Conservation (phyloP, 2,888 invertebrate species). For the Anagyrus pseudococci region DNA sequence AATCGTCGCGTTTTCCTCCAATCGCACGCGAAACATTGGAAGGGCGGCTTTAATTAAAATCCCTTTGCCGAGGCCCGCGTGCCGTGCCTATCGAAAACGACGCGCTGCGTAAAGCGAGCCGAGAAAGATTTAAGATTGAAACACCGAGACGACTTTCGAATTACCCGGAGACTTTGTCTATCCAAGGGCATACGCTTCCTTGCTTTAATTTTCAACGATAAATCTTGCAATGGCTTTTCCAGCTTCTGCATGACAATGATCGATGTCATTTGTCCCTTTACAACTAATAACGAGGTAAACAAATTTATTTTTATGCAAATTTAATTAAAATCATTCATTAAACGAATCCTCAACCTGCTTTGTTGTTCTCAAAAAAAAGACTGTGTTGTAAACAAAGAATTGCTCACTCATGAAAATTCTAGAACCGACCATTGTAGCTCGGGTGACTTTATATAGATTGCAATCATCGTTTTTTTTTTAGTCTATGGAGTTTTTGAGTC, state of each 20-base stretch:
- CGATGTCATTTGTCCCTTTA: too few species aligned
- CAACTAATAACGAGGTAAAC: too few species aligned
- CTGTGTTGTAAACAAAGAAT: too few species aligned
- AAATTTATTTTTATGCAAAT: too few species aligned
- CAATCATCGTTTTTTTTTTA: too few species aligned
- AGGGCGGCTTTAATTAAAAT: conserved; percentile 62
- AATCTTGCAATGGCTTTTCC: neutral
- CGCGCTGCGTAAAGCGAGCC: neutral
- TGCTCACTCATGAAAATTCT: too few species aligned
- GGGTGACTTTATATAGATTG: too few species aligned
- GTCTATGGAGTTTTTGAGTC: too few species aligned
- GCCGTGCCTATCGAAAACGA: conserved; percentile 35
- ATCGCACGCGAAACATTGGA: conserved; percentile 60
- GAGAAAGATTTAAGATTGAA: conserved; percentile 18
- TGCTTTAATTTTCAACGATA: conserved; percentile 17
- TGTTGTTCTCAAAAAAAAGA: too few species aligned
- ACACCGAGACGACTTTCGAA: conserved; percentile 15
- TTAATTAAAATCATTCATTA: too few species aligned
- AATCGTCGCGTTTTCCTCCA: conserved; percentile 48
- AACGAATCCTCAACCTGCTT: too few species aligned
- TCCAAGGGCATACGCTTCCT: neutral
- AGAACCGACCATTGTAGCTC: too few species aligned
- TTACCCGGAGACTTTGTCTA: conserved; percentile 3
- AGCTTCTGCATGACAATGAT: conserved; percentile 9
- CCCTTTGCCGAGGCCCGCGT: conserved; percentile 49